Evolutionary conservation across 2,113 vertebrate genomes (phyloP), one percentile per base, ranked within the genome.

Genomic region (Carassius gibelio): DNA sequence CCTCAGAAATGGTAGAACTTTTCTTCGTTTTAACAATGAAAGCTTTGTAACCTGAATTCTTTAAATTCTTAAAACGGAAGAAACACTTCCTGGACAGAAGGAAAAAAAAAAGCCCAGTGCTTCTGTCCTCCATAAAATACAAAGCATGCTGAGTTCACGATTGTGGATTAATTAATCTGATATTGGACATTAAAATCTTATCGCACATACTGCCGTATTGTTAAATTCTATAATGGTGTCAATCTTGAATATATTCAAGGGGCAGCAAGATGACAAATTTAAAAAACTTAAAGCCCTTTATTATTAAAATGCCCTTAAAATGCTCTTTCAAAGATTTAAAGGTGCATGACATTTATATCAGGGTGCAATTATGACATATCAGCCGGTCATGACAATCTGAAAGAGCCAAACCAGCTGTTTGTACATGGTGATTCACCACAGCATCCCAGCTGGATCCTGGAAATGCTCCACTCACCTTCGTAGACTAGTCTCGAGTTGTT

Each of bases 401-500:
- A 23, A 68, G 23, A 8, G 62, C 34, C 52, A 59, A 61, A 78
- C 5, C 34, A 78, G 55, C 55, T 15, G 19, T 38, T 30, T 57
- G 52, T 19, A 59, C 36, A 55, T 14, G 13, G 2, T 11, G 26
- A 36, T 38, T 36, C 15, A 21, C 26, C 30, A 59, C 26, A 34
- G 19, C 34, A 55, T 45, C 72, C 36, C 34, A 14, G 34, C n/a
- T 26, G 23, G 17, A 59, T 1, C 11, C 38, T 13, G 5, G 30
- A 64, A 71, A 75, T 23, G 4, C 36, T 9, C 21, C 62, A 34
- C 88, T 85, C 85, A 95, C 95, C 94, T 88, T 85, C 90, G 94
- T 19, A 95, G 88, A 79, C 88, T 92, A 61, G 86, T 92, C 77
- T 94, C 94, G 87, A 96, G 88, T 71, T 93, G 93, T 7, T 94